Base-by-base conservation (phyloP, 2,797 vertebrate species). In the Sandelia bainsii region DNA sequence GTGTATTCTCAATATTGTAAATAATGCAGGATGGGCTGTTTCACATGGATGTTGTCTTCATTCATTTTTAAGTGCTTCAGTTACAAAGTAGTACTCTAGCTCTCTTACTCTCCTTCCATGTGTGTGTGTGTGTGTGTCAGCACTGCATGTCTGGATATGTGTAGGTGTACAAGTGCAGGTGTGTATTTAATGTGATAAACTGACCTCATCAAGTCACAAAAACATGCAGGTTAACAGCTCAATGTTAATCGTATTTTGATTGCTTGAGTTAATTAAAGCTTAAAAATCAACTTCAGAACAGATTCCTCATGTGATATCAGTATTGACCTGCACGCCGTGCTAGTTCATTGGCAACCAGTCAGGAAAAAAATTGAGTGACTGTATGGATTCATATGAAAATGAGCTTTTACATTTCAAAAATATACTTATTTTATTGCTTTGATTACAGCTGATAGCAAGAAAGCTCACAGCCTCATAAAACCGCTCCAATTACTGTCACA, bases 11-110 rank as follows among this genome's bases (percentile, higher is more conserved):
- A 50, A 48, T 54, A 80, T 70, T 72, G 71, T 92, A 44, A 91
- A 93, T 93, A 88, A 89, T 87, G 78, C 63, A 92, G 45, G 57
- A 50, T 0, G 48, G 45, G 48, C 67, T 69, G 57, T 71, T 87
- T 86, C 81, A 83, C 78, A 42, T 84, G 66, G 71, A 80, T 82
- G 81, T 85, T 87, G 81, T 81, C 83, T 79, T 90, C 89, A 89
- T 92, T 75, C 70, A 91, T 89, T 82, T 89, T 93, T 91, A 88
- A 92, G 65, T n/a, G 62, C 59, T 68, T 86, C 84, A 65, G 67
- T 90, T 84, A 83, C 68, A 78, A 53, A 61, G 72, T 67, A 64
- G 75, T 61, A 56, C 56, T 83, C 19, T 44, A 34, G 49, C 70
- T 76, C 27, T 49, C 12, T 40, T 22, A n/a, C 19, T 32, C 52